Base-by-base conservation (phyloP, 2,888 invertebrate species). In the Campaea margaritaria region DNA sequence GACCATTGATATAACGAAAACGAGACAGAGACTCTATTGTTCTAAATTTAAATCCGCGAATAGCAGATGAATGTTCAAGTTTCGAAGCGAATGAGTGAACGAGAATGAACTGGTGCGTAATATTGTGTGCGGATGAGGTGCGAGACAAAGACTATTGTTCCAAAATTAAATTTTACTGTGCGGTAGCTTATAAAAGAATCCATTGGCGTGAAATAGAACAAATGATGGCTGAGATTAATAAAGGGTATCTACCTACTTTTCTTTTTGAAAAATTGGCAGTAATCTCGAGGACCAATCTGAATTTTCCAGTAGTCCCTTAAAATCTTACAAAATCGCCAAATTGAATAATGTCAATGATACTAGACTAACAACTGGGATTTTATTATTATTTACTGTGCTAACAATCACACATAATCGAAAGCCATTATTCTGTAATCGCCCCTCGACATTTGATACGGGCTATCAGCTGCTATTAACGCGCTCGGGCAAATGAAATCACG, bases 381-480 rank as follows among this genome's bases (percentile, higher is more conserved):
- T n/a, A 21, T 21, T 21, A 3, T 21, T 21, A 21, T 21, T 21
- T 21, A 5, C 21, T 21, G 21, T 21, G 21, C 21, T 21, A 21
- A 47, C 31, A 61, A 48, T 61, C 51, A 45, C 53, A 27, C 49
- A 45, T 59, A 59, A 59, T 59, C 59, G 59, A 59, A 41, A 50
- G 36, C 60, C 49, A 53, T 62, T 57, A 62, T 50, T 57, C 53
- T 49, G 15, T 56, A 56, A 61, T 55, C 66, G 62, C 67, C 67
- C 70, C 68, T 65, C 51, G 77, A 70, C 74, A 76, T 65, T 57
- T 68, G 72, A 78, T 76, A 73, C 58, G 54, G 61, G 67, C 65
- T 72, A 74, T 76, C 68, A 67, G 69, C 75, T 64, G 70, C 76
- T 74, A 74, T 76, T 73, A 76, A 72, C 74, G 72, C 64, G 60